Evolutionary conservation across 2,888 invertebrate genomes (phyloP).

Genomic region (Cryptosula pallasiana): DNA sequence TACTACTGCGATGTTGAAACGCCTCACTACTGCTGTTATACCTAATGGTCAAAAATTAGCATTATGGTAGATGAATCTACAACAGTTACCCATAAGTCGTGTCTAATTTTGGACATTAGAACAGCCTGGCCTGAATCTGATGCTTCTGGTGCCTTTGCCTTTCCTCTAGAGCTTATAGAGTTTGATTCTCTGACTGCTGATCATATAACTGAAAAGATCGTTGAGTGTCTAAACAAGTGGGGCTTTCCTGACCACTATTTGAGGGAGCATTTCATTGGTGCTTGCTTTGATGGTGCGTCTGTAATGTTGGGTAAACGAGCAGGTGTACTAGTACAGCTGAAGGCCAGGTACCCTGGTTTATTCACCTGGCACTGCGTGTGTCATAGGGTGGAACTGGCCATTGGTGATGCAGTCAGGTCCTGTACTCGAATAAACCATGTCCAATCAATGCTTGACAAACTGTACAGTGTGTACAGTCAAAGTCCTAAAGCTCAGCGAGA

Average conservation of each 20-base stretch:
- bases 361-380: constrained; percentile 8
- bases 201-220: neutral
- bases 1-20: neutral
- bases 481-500: neutral
- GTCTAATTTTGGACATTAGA: neutral
- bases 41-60: neutral
- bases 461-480: neutral
- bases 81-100: neutral
- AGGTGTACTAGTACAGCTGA: neutral
- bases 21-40: neutral
- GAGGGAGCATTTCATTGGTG: neutral
- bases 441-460: neutral
- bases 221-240: neutral
- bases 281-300: constrained; percentile 1
- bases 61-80: neutral
- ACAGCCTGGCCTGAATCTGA: neutral
- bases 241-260: neutral
- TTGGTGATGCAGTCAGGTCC: constrained; percentile 12
- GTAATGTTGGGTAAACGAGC: neutral
- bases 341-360: neutral
- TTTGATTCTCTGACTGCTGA: neutral
- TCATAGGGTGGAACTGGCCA: neutral
- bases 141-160: neutral
- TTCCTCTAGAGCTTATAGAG: neutral
- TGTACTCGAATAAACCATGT: neutral